These are phyloP conservation scores for Pterois miles DNA, from an alignment of 2,797 vertebrate species.

Conservation along the genomic window DNA sequence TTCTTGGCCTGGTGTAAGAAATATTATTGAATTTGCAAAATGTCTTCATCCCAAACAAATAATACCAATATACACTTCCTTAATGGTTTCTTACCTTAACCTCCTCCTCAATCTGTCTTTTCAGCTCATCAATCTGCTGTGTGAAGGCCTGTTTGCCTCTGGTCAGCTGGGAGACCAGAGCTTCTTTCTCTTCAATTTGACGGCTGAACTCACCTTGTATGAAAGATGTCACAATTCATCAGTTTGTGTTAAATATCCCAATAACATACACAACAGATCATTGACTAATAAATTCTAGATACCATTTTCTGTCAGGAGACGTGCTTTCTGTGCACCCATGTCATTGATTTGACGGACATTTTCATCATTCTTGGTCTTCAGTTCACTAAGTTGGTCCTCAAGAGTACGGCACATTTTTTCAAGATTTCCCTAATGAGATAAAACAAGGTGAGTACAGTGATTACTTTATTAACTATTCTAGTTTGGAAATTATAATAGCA, in stretches of 20 bases:
- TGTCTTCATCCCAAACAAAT: neutral
- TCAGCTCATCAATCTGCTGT: constrained; percentile 91
- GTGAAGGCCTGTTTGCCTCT: constrained; percentile 90
- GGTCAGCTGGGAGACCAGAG: constrained; percentile 88
- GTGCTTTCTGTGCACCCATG: constrained; percentile 84
- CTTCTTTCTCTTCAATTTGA: constrained; percentile 90
- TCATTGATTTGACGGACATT: constrained; percentile 85
- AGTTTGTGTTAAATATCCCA: neutral
- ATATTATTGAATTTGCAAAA: constrained; percentile 39
- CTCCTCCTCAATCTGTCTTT: constrained; percentile 86
- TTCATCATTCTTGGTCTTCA: constrained; percentile 88
- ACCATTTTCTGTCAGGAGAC: constrained; percentile 90
- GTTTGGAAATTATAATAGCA: neutral
- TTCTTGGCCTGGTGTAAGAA: constrained; percentile 85
- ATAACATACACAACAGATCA: neutral
- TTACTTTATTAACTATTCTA: neutral
- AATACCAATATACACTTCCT: neutral
- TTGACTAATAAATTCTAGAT: constrained; percentile 9
- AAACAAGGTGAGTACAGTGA: neutral
- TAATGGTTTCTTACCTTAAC: constrained; percentile 63
- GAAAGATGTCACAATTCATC: neutral
- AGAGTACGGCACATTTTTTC: constrained; percentile 88
- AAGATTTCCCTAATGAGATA: constrained; percentile 83
- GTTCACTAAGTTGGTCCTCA: constrained; percentile 88
- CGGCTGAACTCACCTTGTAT: constrained; percentile 84